Base-by-base conservation (phyloP, 2,888 invertebrate genomes). In the Drosophila ustulata region DNA sequence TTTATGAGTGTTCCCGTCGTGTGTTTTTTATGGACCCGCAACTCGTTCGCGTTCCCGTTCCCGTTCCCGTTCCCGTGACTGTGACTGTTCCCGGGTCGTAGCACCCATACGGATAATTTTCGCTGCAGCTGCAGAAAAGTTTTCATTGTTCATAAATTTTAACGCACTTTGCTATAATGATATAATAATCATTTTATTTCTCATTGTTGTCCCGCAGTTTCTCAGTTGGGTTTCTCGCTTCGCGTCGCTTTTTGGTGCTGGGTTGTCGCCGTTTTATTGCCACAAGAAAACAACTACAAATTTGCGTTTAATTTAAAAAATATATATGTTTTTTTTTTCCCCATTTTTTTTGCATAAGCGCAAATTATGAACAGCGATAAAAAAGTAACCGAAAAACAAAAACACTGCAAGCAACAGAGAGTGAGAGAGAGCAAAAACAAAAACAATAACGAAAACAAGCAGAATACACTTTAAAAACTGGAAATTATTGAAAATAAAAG, bases 141-240 rank as follows among this genome's bases (percentile, higher is more conserved):
- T 78, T 79, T 88, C 82, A 84, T 87, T 84, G 81, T 74, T 76
- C 74, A 77, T 86, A 82, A 86, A 86, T 88, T 82, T 83, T 71
- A 70, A 86, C 84, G 69, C 78, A 72, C 80, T 82, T 88, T 50
- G 67, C 74, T 43, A 75, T 76, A 82, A 88, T 86, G 69, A 86
- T 75, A 62, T 88, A 85, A 85, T 75, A 75, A 71, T 75, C 52
- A 68, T 50, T 72, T 69, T 66, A 66, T 66, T 62, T 56, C 53
- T 67, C 46, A 57, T 62, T 74, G 57, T 66, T 61, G 57, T 46
- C 53, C 46, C 11, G 75, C 39, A 11, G 57, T 18, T 30, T 47
- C 55, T 9, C 46, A 8, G 43, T 37, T 23, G 45, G 34, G 32
- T 39, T 45, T 52, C 32, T 39, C 26, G 18, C 25, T n/a, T 37